A percentile compares a stretch with the other conserved stretches of the same genome.
Evolutionary conservation across 1,140 invertebrate genomes (phyloP).

Genomic region (Antheraea mylitta): DNA sequence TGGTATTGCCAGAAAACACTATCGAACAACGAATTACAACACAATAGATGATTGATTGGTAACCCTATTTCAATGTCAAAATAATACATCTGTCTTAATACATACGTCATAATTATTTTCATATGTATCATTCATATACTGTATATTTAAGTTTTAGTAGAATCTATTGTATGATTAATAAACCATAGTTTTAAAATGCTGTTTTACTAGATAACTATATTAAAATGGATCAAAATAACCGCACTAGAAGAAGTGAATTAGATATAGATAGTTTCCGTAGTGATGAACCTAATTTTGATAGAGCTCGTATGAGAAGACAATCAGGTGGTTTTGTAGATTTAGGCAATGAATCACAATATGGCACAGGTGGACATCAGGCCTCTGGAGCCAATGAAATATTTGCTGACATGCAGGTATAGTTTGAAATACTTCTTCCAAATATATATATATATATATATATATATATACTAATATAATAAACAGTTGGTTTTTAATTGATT

Average conservation of each 20-base stretch:
- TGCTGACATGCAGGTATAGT: conserved; percentile 88
- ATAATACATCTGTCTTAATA: not conserved
- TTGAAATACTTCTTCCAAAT: too few relatives aligned
- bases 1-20: too few relatives aligned
- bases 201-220: not conserved
- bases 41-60: too few relatives aligned
- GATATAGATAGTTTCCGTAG: conserved; percentile 65
- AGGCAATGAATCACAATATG: conserved; percentile 86
- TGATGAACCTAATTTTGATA: conserved; percentile 62
- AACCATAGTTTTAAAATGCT: not conserved
- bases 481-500: too few relatives aligned
- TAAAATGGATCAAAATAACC: conserved; percentile 63
- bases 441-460: not conserved
- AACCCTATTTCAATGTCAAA: not conserved
- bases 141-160: not conserved
- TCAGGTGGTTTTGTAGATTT: conserved; percentile 85
- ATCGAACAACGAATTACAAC: too few relatives aligned
- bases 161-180: not conserved
- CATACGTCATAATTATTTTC: not conserved
- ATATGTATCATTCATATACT: not conserved
- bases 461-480: not conserved
- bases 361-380: conserved; percentile 88
- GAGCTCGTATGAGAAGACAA: conserved; percentile 68
- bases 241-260: conserved; percentile 55
- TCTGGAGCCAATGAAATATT: conserved; percentile 92